Conservation (phyloP, 2,113 vertebrate species). For the Odocoileus hemionus region DNA sequence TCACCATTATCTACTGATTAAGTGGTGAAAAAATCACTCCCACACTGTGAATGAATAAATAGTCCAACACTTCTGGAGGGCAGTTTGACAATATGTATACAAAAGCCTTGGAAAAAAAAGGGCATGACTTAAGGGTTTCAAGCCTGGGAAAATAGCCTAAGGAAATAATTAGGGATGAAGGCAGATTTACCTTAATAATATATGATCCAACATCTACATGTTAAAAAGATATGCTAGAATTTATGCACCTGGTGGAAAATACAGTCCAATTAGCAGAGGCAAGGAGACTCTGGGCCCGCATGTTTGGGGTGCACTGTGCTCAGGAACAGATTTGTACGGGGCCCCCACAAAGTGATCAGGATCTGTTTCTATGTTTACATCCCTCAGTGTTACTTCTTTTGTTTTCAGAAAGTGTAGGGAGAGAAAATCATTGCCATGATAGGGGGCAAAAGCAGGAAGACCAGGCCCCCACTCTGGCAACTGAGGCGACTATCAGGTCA, state of each 20-base stretch:
- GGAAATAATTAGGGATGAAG: neutral
- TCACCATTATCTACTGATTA: neutral
- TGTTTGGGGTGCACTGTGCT: neutral
- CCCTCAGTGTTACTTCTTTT: no score
- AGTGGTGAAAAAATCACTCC: neutral
- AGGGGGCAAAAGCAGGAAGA: no score
- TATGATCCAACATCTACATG: neutral
- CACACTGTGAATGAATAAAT: neutral
- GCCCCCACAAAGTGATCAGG: neutral
- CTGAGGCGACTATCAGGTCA: no score
- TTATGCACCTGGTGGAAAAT: neutral
- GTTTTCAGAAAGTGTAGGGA: no score
- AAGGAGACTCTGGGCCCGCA: neutral
- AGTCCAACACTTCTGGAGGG: neutral
- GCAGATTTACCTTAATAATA: neutral
- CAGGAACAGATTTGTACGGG: neutral
- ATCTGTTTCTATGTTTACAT: neutral
- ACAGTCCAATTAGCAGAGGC: neutral
- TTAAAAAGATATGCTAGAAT: neutral
- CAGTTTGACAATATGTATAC: neutral
- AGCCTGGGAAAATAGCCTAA: neutral
- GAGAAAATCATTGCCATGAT: no score
- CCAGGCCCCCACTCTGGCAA: no score
- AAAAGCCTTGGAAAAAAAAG: constrained; percentile 15
- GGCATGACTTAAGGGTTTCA: neutral